These are phyloP conservation scores for Cactoblastis cactorum DNA, from an alignment of 2,888 invertebrate species.

Conservation along the genomic window DNA sequence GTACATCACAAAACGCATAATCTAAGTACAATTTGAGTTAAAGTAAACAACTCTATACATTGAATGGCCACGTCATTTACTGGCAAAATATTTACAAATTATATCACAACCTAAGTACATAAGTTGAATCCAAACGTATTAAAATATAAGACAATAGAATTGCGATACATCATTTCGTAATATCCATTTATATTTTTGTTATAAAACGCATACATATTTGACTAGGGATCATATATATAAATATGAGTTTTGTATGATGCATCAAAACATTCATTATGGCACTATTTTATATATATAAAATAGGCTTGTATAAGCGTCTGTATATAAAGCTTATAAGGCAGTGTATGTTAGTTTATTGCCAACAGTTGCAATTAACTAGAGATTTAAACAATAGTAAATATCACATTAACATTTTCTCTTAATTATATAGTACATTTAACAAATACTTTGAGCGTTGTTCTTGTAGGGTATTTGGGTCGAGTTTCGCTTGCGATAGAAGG, in stretches of 20 bases:
- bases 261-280: slow-evolving; percentile 53
- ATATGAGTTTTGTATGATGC: slow-evolving; percentile 33
- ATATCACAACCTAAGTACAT: slow-evolving; percentile 62
- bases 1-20: slow-evolving; percentile 27
- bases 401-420: slow-evolving; percentile 43
- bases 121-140: slow-evolving; percentile 28
- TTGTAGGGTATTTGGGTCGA: slow-evolving; percentile 14
- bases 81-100: slow-evolving; percentile 63
- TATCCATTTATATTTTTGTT: slow-evolving; percentile 18
- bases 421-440: slow-evolving; percentile 30
- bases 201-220: slow-evolving; percentile 43
- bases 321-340: slow-evolving; percentile 59
- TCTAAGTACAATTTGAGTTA: slow-evolving; percentile 12
- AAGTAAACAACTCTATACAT: slow-evolving; percentile 29
- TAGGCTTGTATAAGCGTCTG: slow-evolving; percentile 51
- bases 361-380: slow-evolving; percentile 29
- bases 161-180: slow-evolving; percentile 12
- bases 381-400: slow-evolving; percentile 37
- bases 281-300: slow-evolving; percentile 69
- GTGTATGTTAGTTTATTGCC: slow-evolving; percentile 46
- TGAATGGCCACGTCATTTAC: slow-evolving; percentile 65
- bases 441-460: slow-evolving; percentile 26
- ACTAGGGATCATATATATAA: slow-evolving; percentile 53
- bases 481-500: slow-evolving; percentile 35
- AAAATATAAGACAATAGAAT: slow-evolving; percentile 28